These are phyloP conservation scores for Oophaga sylvatica DNA, from an alignment of 2,797 vertebrate genomes.

Conservation along the genomic window DNA sequence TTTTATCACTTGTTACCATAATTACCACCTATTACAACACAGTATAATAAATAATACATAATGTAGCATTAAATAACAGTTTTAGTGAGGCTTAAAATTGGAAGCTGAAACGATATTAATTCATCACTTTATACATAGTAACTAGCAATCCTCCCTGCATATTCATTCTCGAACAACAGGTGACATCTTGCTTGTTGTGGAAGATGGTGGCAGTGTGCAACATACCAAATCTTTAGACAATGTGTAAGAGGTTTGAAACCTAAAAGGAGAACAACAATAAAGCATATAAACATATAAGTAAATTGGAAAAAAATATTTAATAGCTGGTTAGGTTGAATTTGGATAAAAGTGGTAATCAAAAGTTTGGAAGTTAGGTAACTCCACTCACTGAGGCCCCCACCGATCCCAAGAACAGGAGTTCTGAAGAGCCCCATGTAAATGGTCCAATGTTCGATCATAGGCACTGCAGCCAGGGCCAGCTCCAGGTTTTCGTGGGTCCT, in stretches of 20 bases:
- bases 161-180: not conserved
- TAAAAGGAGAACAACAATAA: not conserved
- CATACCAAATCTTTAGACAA: not conserved
- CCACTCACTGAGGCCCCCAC: too few species aligned
- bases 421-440: too few species aligned
- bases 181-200: not conserved
- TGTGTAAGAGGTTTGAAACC: not conserved
- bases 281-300: too few species aligned
- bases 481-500: too few species aligned
- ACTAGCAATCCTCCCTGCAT: not conserved
- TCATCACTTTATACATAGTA: not conserved
- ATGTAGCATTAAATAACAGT: constrained; percentile 15
- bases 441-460: too few species aligned
- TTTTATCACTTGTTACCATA: constrained; percentile 23
- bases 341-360: too few species aligned
- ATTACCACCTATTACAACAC: constrained; percentile 24
- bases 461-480: too few species aligned
- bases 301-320: too few species aligned
- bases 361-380: too few species aligned
- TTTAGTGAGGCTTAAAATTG: constrained; percentile 15
- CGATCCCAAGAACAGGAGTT: too few species aligned
- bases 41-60: constrained; percentile 32
- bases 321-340: too few species aligned
- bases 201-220: not conserved
- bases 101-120: constrained; percentile 3